Base-by-base conservation (phyloP, 2,797 vertebrate genomes). In the Syngnathus acus region DNA sequence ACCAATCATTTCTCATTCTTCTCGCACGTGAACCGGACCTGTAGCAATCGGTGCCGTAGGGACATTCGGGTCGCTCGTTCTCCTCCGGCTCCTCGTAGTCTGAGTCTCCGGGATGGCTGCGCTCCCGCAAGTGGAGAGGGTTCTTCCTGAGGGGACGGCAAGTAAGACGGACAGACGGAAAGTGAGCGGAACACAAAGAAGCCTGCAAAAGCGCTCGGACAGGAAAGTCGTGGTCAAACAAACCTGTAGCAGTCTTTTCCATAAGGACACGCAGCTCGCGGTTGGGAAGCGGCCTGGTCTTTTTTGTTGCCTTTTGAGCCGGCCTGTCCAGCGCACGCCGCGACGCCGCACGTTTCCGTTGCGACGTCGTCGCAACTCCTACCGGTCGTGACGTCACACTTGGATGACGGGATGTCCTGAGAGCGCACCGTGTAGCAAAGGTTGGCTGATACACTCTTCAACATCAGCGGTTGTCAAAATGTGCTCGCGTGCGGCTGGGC, bases 201-300 rank as follows among this genome's bases (percentile, higher is more conserved):
- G 45, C 17, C 1, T 14, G 21, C 53, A 3, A 26, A 11, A 42
- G 26, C 2, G 26, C 26, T 32, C 26, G 26, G 26, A 32, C 26
- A 32, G 26, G 26, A 32, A 32, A 32, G 26, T 32, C 26, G 26
- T 32, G 3, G 8, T 16, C 21, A 11, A 19, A 21, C 71, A 72
- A 90, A 98, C 95, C 95, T 97, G 93, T 97, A 97, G 85, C 96
- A 98, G 70, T 75, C 86, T 72, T 75, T 86, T 77, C 94, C 94
- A 66, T 95, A 98, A 13, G 93, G 91, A 89, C 95, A 98, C 53
- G 91, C 72, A 0, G 65, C 81, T 68, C 94, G 91, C 39, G 2
- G 51, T 17, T 2, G 1, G 11, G 58, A 48, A 48, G 54, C 69
- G 60, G 76, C 39, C 11, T 45, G 7, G n/a, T 59, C 38, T 4